Base-by-base conservation (phyloP, 2,113 vertebrate genomes). In the Chloropsis hardwickii region DNA sequence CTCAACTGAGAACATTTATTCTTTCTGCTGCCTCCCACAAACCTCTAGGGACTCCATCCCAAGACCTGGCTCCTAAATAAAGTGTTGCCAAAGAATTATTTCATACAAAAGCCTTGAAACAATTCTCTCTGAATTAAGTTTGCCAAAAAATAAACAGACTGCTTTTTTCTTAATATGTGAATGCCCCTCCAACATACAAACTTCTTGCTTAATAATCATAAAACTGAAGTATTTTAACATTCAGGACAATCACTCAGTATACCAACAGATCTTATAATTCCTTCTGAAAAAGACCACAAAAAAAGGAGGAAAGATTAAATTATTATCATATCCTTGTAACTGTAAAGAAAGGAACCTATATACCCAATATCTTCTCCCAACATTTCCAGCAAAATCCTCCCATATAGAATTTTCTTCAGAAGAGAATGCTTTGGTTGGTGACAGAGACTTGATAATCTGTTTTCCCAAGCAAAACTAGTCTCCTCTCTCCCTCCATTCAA, bases 51-150 rank as follows among this genome's bases (percentile, higher is more conserved):
- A 71, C 44, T 88, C 44, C 60, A 92, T 3, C 6, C 23, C 62
- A 57, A 90, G 70, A 87, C 23, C 53, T 85, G 45, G 42, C 33
- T 88, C 74, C 44, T 84, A 92, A 90, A 90, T 35, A 83, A 90
- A 90, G 71, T 50, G 20, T 24, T 92, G 58, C 57, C 74, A 86
- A 82, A 80, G 1, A 93, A 79, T 56, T 82, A 79, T 86, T 95
- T 95, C 57, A 82, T 44, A 77, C 21, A 91, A 91, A 94, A 82
- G 72, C 60, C 40, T 87, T 74, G 31, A 90, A 91, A 81, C 40
- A 83, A 87, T 66, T 64, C 35, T 86, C 56, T 61, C 71, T 79
- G 69, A 51, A 88, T 78, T 67, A 78, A 69, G 60, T 64, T 60
- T 91, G 70, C 69, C 47, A 94, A 82, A 95, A 96, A 81, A 40